Conservation (phyloP, 1,140 invertebrate genomes). For the Drosophila guanche region DNA sequence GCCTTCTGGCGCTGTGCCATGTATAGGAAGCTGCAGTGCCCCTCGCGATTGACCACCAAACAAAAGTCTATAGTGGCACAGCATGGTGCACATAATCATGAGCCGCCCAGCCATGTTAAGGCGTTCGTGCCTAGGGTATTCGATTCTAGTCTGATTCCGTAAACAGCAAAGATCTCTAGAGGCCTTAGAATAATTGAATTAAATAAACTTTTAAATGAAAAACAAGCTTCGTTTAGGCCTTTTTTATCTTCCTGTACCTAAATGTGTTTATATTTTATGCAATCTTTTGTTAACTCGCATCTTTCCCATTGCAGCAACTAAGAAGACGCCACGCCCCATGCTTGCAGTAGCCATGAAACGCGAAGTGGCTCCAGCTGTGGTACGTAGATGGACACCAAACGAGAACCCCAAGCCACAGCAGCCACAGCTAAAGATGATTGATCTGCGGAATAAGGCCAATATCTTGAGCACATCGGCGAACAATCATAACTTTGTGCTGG, state of each 20-base stretch:
- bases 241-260: too few relatives aligned
- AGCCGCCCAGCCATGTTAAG: conserved; percentile 41
- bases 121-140: conserved; percentile 56
- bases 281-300: too few relatives aligned
- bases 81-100: conserved; percentile 64
- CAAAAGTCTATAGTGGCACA: conserved; percentile 43
- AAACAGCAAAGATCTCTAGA: not conserved
- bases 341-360: too few relatives aligned
- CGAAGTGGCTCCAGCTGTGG: too few relatives aligned
- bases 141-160: not conserved
- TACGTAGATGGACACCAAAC: too few relatives aligned
- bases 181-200: not conserved
- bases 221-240: too few relatives aligned
- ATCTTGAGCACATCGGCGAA: conserved; percentile 52
- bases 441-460: conserved; percentile 40
- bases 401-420: not conserved
- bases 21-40: conserved; percentile 60
- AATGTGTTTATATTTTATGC: too few relatives aligned
- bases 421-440: not conserved
- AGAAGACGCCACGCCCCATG: too few relatives aligned
- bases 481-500: conserved; percentile 58
- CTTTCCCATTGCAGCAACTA: too few relatives aligned
- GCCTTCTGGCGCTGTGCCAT: conserved; percentile 68
- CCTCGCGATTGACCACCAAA: conserved; percentile 52
- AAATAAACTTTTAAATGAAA: not conserved